These are phyloP conservation scores for Pseudolycoriella hygida DNA, from an alignment of 2,888 invertebrate genomes.

Conservation along the genomic window DNA sequence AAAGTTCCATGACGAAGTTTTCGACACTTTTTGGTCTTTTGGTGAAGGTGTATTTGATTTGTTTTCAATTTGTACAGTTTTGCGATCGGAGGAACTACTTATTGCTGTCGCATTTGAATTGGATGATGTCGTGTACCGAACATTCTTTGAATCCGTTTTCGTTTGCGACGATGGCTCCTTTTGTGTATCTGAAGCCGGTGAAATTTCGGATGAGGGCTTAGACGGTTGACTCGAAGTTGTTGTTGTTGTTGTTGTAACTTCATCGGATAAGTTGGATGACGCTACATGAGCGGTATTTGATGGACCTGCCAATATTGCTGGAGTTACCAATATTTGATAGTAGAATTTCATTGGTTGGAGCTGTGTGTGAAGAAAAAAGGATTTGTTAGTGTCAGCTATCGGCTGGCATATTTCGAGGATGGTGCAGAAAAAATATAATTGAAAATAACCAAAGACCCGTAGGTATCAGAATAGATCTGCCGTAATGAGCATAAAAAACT, in stretches of 20 bases:
- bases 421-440: neutral
- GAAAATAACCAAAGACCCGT: neutral
- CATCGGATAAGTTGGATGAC: neutral
- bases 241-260: neutral
- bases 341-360: slow-evolving; percentile 44
- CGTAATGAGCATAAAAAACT: too few relatives aligned
- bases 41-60: neutral
- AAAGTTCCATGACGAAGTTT: slow-evolving; percentile 15
- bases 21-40: too few relatives aligned
- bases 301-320: neutral
- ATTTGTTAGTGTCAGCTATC: neutral
- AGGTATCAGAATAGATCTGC: too few relatives aligned
- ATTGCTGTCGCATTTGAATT: neutral
- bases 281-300: neutral
- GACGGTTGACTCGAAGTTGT: neutral
- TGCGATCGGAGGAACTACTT: neutral
- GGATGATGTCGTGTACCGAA: neutral
- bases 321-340: slow-evolving; percentile 35
- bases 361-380: slow-evolving; percentile 22
- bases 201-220: neutral
- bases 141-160: neutral
- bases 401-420: neutral
- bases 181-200: neutral
- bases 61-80: neutral
- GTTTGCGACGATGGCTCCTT: neutral